Base-by-base conservation (phyloP, 2,113 vertebrate species). In the Mesembrinibis cayennensis region DNA sequence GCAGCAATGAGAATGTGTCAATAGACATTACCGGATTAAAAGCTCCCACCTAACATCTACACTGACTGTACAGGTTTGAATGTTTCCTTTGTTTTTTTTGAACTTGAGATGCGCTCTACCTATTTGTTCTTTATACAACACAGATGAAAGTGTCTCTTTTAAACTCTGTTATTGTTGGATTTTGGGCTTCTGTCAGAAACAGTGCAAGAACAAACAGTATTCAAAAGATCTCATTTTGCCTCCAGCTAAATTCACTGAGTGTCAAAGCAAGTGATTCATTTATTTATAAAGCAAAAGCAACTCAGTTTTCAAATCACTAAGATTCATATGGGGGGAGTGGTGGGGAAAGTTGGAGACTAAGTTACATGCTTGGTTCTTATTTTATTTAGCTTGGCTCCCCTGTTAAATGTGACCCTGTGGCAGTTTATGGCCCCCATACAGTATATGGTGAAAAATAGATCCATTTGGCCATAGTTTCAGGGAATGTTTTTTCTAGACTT, bases 401-500 rank as follows among this genome's bases (percentile, higher is more conserved):
- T 88, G 49, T 88, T 97, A 97, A 97, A 97, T 97, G 95, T 97
- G 97, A 97, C 95, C 96, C 90, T 88, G 76, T 90, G 87, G 87
- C 77, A 90, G 95, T 98, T 98, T 98, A 98, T 92, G 49, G 71
- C 78, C 69, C 55, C 72, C 45, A 52, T 71, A 89, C 2, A 13
- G 65, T 65, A 85, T 66, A 85, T 92, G 94, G 85, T 97, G 95
- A 98, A 98, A 98, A 98, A 98, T 94, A 82, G 81, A 95, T 70
- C 94, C 76, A 97, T 97, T 98, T 97, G 92, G 95, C 79, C 91
- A 98, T 89, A 93, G 87, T 98, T 98, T 96, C 96, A 96, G 95
- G 92, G 95, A 98, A 96, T 96, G 93, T 95, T 98, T 97, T 96
- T 96, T 94, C 93, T 95, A 96, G 97, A 97, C 85, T 97, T 97